A percentile compares a stretch with the other conserved stretches of the same genome.
Evolutionary conservation across 2,888 invertebrate genomes (phyloP).

Genomic region (Lasioglossum leucozonium): DNA sequence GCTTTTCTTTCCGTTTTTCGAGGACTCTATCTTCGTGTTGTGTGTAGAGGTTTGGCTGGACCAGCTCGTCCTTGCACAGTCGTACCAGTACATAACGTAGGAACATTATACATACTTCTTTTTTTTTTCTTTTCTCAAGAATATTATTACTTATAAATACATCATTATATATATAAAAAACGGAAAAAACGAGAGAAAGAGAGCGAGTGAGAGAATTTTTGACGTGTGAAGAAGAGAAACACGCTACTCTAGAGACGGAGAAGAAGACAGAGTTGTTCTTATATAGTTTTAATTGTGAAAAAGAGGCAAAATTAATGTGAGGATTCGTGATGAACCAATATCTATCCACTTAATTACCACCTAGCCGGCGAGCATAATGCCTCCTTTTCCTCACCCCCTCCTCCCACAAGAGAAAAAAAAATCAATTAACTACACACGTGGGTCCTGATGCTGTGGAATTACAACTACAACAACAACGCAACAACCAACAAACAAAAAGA

Average conservation of each 20-base stretch:
- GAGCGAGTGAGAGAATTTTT: conserved; percentile 63
- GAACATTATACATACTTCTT: conserved; percentile 77
- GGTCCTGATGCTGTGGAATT: conserved; percentile 69
- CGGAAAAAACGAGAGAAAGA: conserved; percentile 44
- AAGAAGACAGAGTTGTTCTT: conserved; percentile 77
- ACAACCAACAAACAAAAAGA: conserved; percentile 4
- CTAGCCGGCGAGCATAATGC: conserved; percentile 73
- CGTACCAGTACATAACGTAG: conserved; percentile 76
- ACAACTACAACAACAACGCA: conserved; percentile 3
- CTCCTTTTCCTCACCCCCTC: conserved; percentile 70
- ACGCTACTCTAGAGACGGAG: conserved; percentile 66
- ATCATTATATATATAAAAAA: conserved; percentile 72
- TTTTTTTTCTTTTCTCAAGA: conserved; percentile 68
- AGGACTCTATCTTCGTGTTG: conserved; percentile 25
- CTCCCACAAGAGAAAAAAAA: conserved; percentile 43
- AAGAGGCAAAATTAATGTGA: conserved; percentile 72
- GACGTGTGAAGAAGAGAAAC: conserved; percentile 64
- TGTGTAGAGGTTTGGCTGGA: conserved; percentile 54
- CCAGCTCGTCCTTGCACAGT: conserved; percentile 76
- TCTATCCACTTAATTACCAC: conserved; percentile 70
- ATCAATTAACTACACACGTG: conserved; percentile 41
- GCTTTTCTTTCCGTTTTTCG: conserved; percentile 47
- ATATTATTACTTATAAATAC: conserved; percentile 82
- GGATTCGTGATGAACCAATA: conserved; percentile 72
- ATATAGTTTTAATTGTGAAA: conserved; percentile 79